Percentiles rank a stretch among this genome's conserved stretches.
These are phyloP conservation scores for Lontra canadensis DNA, from an alignment of 2,113 vertebrate species.

Conservation along the genomic window DNA sequence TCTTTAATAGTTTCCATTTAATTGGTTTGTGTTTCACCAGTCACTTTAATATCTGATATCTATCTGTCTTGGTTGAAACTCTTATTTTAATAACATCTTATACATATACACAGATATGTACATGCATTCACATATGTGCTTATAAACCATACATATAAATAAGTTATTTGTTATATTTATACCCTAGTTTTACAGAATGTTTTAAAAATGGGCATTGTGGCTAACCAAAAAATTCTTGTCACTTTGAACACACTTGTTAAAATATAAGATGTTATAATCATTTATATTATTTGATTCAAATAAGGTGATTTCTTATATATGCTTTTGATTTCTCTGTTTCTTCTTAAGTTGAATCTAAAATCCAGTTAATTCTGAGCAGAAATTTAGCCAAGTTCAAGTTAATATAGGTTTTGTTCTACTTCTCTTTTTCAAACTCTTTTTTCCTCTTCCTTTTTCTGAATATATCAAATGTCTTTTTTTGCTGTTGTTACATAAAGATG, in stretches of 20 bases:
- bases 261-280: not conserved
- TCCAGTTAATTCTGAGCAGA: not conserved
- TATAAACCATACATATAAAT: not conserved
- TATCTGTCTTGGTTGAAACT: not conserved
- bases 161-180: not conserved
- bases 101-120: not conserved
- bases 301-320: not conserved
- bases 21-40: not conserved
- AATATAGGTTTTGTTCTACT: not conserved
- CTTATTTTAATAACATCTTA: not conserved
- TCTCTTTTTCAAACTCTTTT: not conserved
- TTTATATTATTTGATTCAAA: slow-evolving; percentile 32
- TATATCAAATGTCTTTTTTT: not conserved
- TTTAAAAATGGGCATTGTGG: not conserved
- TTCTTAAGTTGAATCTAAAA: slow-evolving; percentile 5
- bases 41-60: slow-evolving; percentile 17
- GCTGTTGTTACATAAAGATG: not conserved
- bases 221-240: slow-evolving; percentile 17
- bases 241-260: not conserved
- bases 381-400: not conserved
- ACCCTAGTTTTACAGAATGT: not conserved
- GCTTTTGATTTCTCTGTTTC: not conserved
- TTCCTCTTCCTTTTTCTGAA: not conserved
- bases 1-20: not conserved
- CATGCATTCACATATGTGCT: not conserved